Percentiles rank a stretch among this genome's conserved stretches.
Evolutionary conservation across 2,113 vertebrate species (phyloP).

Genomic region (Promerops cafer): DNA sequence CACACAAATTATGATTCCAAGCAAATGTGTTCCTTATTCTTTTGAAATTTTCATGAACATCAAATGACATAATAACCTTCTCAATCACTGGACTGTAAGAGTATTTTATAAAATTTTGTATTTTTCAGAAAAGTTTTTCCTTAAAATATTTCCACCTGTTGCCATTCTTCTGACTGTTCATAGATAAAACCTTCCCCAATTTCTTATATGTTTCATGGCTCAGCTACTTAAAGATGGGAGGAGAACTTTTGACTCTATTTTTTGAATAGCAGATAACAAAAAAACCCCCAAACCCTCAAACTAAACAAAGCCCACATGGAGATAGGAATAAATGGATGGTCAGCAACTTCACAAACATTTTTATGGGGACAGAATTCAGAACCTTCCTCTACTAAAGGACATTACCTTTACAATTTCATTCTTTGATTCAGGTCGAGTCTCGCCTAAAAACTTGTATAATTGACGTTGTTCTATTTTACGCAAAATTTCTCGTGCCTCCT

Average conservation of each 20-base stretch:
- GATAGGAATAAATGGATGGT: not conserved
- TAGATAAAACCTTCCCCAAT: not conserved
- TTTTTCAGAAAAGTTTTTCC: not conserved
- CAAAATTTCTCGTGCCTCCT: constrained; percentile 79
- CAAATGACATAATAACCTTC: not conserved
- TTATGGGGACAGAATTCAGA: not conserved
- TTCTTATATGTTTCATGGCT: not conserved
- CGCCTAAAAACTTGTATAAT: constrained; percentile 85
- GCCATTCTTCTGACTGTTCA: not conserved
- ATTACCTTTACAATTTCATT: constrained; percentile 53
- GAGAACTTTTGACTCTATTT: not conserved
- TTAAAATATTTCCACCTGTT: not conserved
- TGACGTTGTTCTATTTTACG: constrained; percentile 78
- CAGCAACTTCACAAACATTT: not conserved
- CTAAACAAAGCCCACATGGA: not conserved
- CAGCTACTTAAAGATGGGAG: not conserved
- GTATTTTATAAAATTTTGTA: not conserved
- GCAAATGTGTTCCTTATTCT: not conserved
- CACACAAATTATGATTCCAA: not conserved
- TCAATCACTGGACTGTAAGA: not conserved
- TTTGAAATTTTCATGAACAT: not conserved
- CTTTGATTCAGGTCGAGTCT: constrained; percentile 67
- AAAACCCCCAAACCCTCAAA: not conserved
- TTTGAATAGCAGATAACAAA: not conserved
- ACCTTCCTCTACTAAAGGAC: not conserved